These are phyloP conservation scores for Polydrusus cervinus DNA, from an alignment of 2,888 invertebrate species.

Conservation along the genomic window DNA sequence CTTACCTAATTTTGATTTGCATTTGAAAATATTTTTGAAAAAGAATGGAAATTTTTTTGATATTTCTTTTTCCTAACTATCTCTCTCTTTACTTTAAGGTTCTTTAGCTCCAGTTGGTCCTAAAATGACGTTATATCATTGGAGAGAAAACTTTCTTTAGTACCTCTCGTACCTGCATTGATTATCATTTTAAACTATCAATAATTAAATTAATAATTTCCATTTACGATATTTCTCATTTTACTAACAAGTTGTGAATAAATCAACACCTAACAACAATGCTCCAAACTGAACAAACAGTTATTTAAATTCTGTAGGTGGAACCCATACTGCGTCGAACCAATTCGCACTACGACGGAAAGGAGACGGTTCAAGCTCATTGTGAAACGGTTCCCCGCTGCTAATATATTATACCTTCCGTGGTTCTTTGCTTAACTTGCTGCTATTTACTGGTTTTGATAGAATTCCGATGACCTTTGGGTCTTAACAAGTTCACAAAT, in stretches of 20 bases:
- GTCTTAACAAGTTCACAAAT: constrained; percentile 19
- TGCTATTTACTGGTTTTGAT: constrained; percentile 49
- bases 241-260: constrained; percentile 45
- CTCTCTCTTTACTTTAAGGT: no score
- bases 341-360: constrained; percentile 55
- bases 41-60: no score
- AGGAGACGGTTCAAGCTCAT: constrained; percentile 50
- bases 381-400: constrained; percentile 48
- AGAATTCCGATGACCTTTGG: constrained; percentile 44
- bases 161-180: no score
- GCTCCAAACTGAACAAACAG: constrained; percentile 45
- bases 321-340: constrained; percentile 55
- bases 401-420: constrained; percentile 54
- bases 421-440: constrained; percentile 35
- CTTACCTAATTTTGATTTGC: no score
- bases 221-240: constrained; percentile 38
- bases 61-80: no score
- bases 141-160: no score
- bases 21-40: no score
- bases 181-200: background rate
- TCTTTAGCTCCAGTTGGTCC: no score
- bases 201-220: constrained; percentile 6
- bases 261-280: constrained; percentile 49
- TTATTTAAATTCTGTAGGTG: constrained; percentile 53
- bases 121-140: no score